phyloP scores from a whole-genome alignment of 1,140 invertebrate genomes.

The Brachionus asplanchnoidis region DNA sequence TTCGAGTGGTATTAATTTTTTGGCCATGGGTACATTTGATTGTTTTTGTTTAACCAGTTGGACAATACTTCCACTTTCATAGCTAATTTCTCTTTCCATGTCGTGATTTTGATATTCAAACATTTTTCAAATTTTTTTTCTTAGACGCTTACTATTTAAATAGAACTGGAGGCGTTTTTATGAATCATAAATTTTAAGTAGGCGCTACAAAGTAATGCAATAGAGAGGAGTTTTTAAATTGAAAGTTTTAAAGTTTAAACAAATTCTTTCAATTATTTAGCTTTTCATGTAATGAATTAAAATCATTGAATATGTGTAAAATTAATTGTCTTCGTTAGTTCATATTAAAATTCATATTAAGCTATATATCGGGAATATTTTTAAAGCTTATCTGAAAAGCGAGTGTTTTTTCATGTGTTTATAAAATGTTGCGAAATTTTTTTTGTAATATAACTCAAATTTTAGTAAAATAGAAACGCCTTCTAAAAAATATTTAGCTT shows the following conservation, averaged over 20 bases:
- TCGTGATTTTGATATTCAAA: too few relatives aligned
- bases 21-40: background rate
- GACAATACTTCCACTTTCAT: background rate
- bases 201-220: background rate
- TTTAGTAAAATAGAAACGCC: too few relatives aligned
- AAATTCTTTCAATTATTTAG: background rate
- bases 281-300: background rate
- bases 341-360: too few relatives aligned
- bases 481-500: too few relatives aligned
- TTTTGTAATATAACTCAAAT: too few relatives aligned
- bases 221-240: background rate
- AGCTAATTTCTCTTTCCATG: background rate
- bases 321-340: background rate
- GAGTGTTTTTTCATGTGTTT: too few relatives aligned
- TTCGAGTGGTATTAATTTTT: background rate
- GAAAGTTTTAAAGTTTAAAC: background rate
- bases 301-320: background rate
- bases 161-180: background rate
- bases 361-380: too few relatives aligned
- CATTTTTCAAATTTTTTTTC: background rate
- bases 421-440: too few relatives aligned
- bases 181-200: background rate
- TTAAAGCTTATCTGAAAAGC: too few relatives aligned
- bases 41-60: background rate
- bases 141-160: background rate